Conservation (phyloP, 2,113 vertebrate genomes). For the Ancistrus triradiatus region DNA sequence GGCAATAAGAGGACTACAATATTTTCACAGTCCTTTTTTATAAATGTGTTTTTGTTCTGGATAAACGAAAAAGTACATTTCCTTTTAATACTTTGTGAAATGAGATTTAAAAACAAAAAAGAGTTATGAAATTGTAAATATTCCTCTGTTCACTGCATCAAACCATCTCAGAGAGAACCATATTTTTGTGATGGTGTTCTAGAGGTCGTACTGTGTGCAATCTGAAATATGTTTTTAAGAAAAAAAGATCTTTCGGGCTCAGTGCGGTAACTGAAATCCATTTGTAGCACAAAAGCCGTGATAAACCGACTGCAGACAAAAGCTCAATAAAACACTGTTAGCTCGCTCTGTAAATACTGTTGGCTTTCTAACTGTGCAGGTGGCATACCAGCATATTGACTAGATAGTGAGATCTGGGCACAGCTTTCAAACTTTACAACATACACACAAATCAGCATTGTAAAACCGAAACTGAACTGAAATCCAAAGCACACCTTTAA, state of each 20-base stretch:
- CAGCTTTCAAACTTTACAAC: conserved; percentile 63
- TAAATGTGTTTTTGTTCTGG: conserved; percentile 78
- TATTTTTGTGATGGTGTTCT: conserved; percentile 84
- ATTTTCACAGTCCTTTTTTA: conserved; percentile 79
- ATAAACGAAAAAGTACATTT: conserved; percentile 71
- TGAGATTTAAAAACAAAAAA: conserved; percentile 65
- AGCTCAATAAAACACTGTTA: conserved; percentile 56
- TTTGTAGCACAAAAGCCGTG: conserved; percentile 58
- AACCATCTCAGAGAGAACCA: conserved; percentile 78
- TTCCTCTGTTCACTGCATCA: conserved; percentile 81
- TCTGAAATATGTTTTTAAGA: conserved; percentile 36
- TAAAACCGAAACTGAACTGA: conserved; percentile 59
- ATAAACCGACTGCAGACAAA: conserved; percentile 57
- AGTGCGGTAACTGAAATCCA: conserved; percentile 41
- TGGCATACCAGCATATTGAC: conserved; percentile 70
- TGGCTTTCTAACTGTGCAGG: conserved; percentile 68
- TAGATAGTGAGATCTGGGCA: conserved; percentile 63
- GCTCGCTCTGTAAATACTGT: conserved; percentile 66
- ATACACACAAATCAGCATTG: conserved; percentile 56
- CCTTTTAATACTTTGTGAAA: conserved; percentile 72
- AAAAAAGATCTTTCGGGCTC: conserved; percentile 44
- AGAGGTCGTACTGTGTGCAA: conserved; percentile 68
- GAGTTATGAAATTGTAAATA: conserved; percentile 76
- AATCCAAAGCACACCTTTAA: conserved; percentile 77
- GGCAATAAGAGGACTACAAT: conserved; percentile 87